Evolutionary conservation across 2,888 invertebrate species (phyloP).

Genomic region (Drosophila melanosoma): DNA sequence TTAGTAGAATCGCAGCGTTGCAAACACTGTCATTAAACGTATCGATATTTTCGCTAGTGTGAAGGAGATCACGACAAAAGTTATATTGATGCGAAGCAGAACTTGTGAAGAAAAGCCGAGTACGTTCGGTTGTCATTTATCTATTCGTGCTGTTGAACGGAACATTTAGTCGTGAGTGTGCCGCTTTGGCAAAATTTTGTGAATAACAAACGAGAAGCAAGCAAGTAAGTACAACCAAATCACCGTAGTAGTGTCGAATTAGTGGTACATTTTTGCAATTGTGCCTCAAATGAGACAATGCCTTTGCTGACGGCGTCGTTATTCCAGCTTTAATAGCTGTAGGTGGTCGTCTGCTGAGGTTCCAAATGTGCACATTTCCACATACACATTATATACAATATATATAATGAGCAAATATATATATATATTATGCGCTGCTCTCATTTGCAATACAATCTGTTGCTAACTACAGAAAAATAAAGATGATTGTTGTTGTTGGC

Average conservation of each 20-base stretch:
- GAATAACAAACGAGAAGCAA: constrained; percentile 30
- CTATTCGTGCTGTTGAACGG: constrained; percentile 50
- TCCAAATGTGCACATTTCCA: constrained; percentile 16
- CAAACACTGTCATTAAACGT: neutral
- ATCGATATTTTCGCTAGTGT: constrained; percentile 11
- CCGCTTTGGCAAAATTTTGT: constrained; percentile 19
- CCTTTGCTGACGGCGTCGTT: constrained; percentile 20
- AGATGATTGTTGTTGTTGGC: constrained; percentile 10
- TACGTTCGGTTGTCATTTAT: constrained; percentile 41
- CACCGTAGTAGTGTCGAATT: neutral
- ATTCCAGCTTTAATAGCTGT: constrained; percentile 1
- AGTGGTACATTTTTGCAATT: constrained; percentile 16
- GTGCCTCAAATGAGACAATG: constrained; percentile 16
- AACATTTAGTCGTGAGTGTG: constrained; percentile 26
- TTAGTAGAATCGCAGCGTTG: neutral
- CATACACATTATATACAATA: neutral
- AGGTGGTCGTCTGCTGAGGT: constrained; percentile 15
- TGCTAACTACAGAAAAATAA: constrained; percentile 1
- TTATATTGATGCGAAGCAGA: constrained; percentile 6
- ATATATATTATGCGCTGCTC: neutral
- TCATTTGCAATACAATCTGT: constrained; percentile 13
- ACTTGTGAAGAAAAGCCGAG: constrained; percentile 1
- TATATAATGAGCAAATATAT: neutral
- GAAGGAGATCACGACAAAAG: neutral
- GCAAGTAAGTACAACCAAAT: constrained; percentile 41